Conservation (phyloP, 2,797 vertebrate species). For the Limosa lapponica region DNA sequence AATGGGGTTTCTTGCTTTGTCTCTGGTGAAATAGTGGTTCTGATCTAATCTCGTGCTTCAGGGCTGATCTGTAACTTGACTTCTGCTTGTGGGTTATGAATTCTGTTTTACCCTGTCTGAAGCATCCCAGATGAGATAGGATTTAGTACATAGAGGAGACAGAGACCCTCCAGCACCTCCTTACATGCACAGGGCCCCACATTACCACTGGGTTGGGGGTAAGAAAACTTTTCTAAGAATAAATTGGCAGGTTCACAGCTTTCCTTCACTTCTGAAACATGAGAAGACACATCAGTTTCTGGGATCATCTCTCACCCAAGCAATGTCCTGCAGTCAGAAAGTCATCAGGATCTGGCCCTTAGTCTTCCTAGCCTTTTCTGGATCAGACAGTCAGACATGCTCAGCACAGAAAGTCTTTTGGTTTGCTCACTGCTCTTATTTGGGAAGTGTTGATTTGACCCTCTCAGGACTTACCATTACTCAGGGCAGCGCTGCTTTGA, state of each 20-base stretch:
- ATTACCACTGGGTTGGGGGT: accelerated
- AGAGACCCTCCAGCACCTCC: neutral
- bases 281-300: neutral
- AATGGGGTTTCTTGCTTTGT: neutral
- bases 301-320: neutral
- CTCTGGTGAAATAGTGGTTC: neutral
- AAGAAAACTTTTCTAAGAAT: neutral
- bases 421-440: neutral
- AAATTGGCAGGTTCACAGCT: neutral
- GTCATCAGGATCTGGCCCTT: neutral
- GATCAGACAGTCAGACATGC: neutral
- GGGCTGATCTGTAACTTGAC: neutral
- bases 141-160: neutral
- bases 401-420: neutral
- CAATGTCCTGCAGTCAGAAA: neutral
- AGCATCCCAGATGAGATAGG: neutral
- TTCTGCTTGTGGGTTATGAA: neutral
- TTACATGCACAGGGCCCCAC: accelerated
- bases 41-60: neutral
- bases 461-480: slow-evolving; percentile 32
- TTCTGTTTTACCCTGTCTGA: neutral
- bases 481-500: slow-evolving; percentile 49
- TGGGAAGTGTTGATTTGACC: slow-evolving; percentile 46
- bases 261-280: neutral
- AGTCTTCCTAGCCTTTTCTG: neutral